Base-by-base conservation (phyloP, 2,888 invertebrate species). In the Chloromyia formosa region DNA sequence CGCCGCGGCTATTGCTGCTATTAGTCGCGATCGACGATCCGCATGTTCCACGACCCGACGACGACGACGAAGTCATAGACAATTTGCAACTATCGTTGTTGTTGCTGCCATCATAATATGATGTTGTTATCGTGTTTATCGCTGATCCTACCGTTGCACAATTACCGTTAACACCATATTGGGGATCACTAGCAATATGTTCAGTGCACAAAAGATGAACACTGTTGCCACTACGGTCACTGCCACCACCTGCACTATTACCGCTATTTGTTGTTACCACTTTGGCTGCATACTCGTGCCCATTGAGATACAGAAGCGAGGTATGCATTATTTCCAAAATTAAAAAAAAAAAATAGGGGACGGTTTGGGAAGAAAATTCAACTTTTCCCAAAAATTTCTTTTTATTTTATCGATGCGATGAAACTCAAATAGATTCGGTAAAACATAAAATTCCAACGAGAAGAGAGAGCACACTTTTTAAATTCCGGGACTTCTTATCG, bases 181-280 rank as follows among this genome's bases (percentile, higher is more conserved):
- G 69, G 35, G 69, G 69, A 54, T 69, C 69, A 54, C 54, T 69
- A 3, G 54, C 69, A 3, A 69, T 69, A 58, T 71, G 71, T 56
- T 71, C 71, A 22, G 71, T 71, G 58, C 71, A 71, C 71, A 71
- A 20, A 14, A 71, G 71, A 35, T 71, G 56, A 40, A 71, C 71
- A 71, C 71, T 71, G 5, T 69, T 27, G 20, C 66, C 45, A 66
- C 66, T 66, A 66, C 45, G 16, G 49, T 12, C n/a, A 49, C 45
- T 49, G 27, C 27, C 27, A 35, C 27, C 27, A 4, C 3, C 2
- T 35, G 7, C 27, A 35, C 27, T 35, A 18, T 42, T 42, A 42
- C 42, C 40, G 40, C 18, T 62, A 62, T 62, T 62, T 40, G 35
- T 62, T 42, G 27, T 35, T 35, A 62, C 40, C 66, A 66, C 66